A percentile compares a stretch with the other conserved stretches of the same genome.
Conservation (phyloP, 1,140 invertebrate genomes). For the Caenorhabditis brenneri region DNA sequence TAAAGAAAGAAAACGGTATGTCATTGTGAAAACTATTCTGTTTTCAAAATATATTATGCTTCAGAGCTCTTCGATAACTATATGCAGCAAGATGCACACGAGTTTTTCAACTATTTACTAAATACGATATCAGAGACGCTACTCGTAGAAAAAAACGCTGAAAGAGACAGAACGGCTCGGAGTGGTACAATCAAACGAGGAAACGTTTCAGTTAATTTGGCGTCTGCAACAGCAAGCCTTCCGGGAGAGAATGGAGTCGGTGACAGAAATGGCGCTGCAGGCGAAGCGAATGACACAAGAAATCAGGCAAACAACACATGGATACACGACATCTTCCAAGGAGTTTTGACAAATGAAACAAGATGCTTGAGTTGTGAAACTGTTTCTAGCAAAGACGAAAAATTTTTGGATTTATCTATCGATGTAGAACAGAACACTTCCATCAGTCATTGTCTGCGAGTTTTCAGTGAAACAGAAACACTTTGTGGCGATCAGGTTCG, state of each 20-base stretch:
- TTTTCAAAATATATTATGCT: slow-evolving; percentile 70
- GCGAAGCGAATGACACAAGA: not conserved
- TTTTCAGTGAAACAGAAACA: slow-evolving; percentile 97
- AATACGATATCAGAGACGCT: slow-evolving; percentile 81
- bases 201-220: slow-evolving; percentile 7
- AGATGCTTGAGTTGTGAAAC: slow-evolving; percentile 99
- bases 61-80: slow-evolving; percentile 98
- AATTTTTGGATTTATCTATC: slow-evolving; percentile 97
- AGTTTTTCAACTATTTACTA: slow-evolving; percentile 97
- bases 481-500: slow-evolving; percentile 85
- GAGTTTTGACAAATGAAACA: slow-evolving; percentile 97
- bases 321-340: slow-evolving; percentile 99
- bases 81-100: slow-evolving; percentile 99
- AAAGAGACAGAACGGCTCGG: slow-evolving; percentile 35
- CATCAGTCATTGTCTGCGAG: slow-evolving; percentile 94
- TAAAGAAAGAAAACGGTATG: slow-evolving; percentile 96
- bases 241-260: not conserved
- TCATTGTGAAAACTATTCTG: slow-evolving; percentile 39
- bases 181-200: slow-evolving; percentile 38
- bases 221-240: not conserved
- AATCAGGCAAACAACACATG: slow-evolving; percentile 74
- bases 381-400: slow-evolving; percentile 97
- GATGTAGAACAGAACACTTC: slow-evolving; percentile 99
- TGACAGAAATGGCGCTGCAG: slow-evolving; percentile 1
- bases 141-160: slow-evolving; percentile 76